These are phyloP conservation scores for Nebria salina DNA, from an alignment of 2,888 invertebrate species.

Conservation along the genomic window DNA sequence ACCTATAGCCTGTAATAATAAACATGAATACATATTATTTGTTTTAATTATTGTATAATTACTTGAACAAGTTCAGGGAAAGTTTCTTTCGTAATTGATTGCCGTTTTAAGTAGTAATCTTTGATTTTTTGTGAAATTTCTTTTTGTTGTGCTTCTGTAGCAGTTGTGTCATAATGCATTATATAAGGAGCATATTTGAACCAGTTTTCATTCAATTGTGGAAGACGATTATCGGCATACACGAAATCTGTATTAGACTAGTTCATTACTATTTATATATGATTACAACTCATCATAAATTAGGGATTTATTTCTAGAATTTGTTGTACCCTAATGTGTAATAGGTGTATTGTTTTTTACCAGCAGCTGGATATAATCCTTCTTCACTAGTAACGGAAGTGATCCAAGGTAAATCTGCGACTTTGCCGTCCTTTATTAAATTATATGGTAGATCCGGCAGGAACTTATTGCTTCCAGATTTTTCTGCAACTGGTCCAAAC, in stretches of 20 bases:
- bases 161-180: conserved; percentile 60
- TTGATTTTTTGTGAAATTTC: conserved; percentile 56
- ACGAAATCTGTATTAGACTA: conserved; percentile 41
- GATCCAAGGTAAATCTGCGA: conserved; percentile 57
- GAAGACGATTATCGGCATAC: conserved; percentile 32
- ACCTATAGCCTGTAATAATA: conserved; percentile 65
- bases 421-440: conserved; percentile 54
- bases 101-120: conserved; percentile 56
- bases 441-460: conserved; percentile 56
- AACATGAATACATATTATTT: too few species aligned
- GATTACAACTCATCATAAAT: too few species aligned
- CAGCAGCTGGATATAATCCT: conserved; percentile 55
- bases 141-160: conserved; percentile 51
- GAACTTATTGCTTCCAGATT: conserved; percentile 51
- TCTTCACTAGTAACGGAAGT: conserved; percentile 57
- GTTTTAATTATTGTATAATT: conserved; percentile 28
- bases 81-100: conserved; percentile 54
- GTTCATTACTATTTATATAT: not conserved
- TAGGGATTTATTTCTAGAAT: too few species aligned
- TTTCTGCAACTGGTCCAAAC: conserved; percentile 59
- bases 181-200: conserved; percentile 58
- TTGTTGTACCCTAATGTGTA: too few species aligned
- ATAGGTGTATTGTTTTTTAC: conserved; percentile 48
- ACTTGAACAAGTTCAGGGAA: conserved; percentile 54
- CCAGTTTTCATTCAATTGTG: conserved; percentile 56